A percentile compares a stretch with the other conserved stretches of the same genome.
Evolutionary conservation across 2,888 invertebrate genomes (phyloP).

Genomic region (Lochmaea crataegi): DNA sequence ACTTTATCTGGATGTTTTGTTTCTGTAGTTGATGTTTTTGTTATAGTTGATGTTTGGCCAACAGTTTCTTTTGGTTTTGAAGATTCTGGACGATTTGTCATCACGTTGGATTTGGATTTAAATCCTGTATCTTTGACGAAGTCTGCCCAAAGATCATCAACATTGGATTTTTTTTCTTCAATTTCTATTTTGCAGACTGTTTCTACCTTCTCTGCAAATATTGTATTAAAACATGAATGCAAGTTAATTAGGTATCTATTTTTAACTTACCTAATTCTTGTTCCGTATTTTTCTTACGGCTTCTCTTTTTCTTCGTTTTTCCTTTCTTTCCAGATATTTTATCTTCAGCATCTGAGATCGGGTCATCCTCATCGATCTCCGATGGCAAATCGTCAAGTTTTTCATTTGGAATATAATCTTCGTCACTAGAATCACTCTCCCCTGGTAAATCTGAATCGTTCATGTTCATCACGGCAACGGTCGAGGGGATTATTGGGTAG

Average conservation of each 20-base stretch:
- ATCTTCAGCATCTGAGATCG: conserved; percentile 68
- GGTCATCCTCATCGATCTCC: conserved; percentile 75
- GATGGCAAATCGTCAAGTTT: conserved; percentile 71
- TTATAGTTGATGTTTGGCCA: conserved; percentile 35
- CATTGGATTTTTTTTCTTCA: conserved; percentile 76
- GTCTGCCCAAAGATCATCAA: conserved; percentile 83
- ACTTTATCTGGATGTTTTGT: conserved; percentile 64
- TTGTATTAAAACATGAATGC: neutral
- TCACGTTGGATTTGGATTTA: conserved; percentile 55
- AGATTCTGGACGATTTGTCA: conserved; percentile 39
- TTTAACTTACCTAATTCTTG: conserved; percentile 44
- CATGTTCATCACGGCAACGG: conserved; percentile 37
- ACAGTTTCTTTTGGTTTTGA: conserved; percentile 39
- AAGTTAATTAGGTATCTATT: neutral
- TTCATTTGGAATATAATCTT: conserved; percentile 79
- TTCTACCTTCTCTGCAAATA: conserved; percentile 31
- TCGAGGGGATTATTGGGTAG: neutral
- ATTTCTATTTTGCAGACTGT: conserved; percentile 56
- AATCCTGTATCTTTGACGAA: conserved; percentile 78
- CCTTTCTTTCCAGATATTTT: conserved; percentile 30
- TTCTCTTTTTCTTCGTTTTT: conserved; percentile 52
- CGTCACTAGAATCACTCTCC: conserved; percentile 81
- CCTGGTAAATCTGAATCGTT: conserved; percentile 67
- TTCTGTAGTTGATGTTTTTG: conserved; percentile 45
- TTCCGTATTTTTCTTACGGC: conserved; percentile 51